A percentile compares a stretch with the other conserved stretches of the same genome.
These are phyloP conservation scores for Hydrophis major DNA, from an alignment of 2,797 vertebrate species.

Conservation along the genomic window DNA sequence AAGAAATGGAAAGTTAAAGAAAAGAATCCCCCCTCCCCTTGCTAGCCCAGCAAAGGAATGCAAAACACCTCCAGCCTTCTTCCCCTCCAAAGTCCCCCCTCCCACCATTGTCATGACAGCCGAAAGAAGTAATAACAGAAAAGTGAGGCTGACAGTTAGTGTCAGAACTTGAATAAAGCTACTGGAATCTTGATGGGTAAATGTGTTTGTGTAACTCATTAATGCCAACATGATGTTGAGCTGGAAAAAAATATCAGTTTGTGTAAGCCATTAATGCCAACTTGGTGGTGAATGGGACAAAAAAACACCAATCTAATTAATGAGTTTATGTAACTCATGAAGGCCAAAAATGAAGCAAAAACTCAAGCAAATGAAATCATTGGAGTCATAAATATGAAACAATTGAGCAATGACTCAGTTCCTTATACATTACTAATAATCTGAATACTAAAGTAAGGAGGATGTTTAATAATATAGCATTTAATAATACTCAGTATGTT, in stretches of 20 bases:
- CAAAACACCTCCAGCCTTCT: too few species aligned
- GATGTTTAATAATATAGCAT: background rate
- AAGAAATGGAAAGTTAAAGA: too few species aligned
- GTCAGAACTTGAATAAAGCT: slow-evolving; percentile 2
- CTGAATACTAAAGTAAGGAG: background rate
- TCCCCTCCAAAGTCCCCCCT: too few species aligned
- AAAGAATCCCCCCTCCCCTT: too few species aligned
- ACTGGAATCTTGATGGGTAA: background rate
- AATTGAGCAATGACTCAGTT: background rate
- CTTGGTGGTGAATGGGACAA: background rate
- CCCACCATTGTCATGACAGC: too few species aligned
- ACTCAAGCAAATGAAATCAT: background rate
- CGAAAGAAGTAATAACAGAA: too few species aligned
- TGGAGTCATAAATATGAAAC: background rate
- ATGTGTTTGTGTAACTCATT: slow-evolving; percentile 18
- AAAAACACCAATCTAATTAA: background rate
- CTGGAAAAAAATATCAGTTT: background rate
- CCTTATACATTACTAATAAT: background rate
- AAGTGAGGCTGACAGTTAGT: background rate
- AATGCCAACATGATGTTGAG: background rate
- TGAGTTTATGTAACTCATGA: background rate
- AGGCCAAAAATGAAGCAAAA: background rate
- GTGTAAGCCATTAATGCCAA: background rate
- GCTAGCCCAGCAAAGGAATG: too few species aligned
- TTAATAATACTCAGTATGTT: background rate